Conservation (phyloP, 1,140 invertebrate species). For the Macrobrachium rosenbergii region DNA sequence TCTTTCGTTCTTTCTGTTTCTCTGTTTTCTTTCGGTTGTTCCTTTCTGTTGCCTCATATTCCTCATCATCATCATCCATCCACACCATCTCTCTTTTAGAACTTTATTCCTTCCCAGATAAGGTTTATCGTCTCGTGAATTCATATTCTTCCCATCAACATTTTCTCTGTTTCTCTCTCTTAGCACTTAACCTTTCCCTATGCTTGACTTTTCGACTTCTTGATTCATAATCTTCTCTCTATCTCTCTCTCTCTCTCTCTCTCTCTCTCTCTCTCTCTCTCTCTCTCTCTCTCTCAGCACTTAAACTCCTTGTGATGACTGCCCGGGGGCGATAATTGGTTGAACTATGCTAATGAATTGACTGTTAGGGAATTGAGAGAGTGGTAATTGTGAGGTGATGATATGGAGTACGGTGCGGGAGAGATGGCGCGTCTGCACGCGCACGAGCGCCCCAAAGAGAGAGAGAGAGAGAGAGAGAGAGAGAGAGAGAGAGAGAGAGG, state of each 20-base stretch:
- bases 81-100: background rate
- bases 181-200: background rate
- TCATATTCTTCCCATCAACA: background rate
- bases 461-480: too few species aligned
- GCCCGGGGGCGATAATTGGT: slow-evolving; percentile 39
- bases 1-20: too few species aligned
- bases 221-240: background rate
- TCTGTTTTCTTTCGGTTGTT: background rate
- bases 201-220: background rate
- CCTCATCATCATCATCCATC: too few species aligned
- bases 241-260: background rate
- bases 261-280: background rate
- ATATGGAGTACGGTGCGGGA: background rate
- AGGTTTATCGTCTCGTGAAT: background rate
- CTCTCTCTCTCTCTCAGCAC: background rate
- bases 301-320: slow-evolving; percentile 14
- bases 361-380: slow-evolving; percentile 50
- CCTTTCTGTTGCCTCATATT: too few species aligned
- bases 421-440: slow-evolving; percentile 4
- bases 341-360: slow-evolving; percentile 60
- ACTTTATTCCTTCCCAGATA: too few species aligned
- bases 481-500: background rate
- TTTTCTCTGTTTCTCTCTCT: background rate
- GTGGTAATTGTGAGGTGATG: slow-evolving; percentile 37
- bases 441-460: background rate